Evolutionary conservation across 2,888 invertebrate species (phyloP).

Genomic region (Polyommatus iphigenia): DNA sequence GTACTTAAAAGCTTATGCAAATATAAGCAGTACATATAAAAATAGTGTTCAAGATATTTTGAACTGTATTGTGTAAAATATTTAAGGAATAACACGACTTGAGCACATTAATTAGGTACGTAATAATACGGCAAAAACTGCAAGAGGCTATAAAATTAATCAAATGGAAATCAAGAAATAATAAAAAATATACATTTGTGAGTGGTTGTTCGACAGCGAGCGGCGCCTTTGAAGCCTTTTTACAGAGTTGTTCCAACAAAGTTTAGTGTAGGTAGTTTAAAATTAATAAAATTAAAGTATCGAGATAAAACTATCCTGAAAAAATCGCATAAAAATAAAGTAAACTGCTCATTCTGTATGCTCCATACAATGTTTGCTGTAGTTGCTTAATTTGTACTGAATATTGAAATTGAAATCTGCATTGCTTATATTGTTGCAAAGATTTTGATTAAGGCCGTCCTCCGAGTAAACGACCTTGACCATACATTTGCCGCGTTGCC

Average conservation of each 20-base stretch:
- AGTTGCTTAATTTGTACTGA: neutral
- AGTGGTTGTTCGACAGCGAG: conserved; percentile 1
- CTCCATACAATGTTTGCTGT: neutral
- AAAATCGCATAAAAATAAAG: neutral
- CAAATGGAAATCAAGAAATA: conserved; percentile 15
- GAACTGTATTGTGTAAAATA: neutral
- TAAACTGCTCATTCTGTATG: neutral
- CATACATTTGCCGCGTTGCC: no score
- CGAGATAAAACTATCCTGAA: conserved; percentile 7
- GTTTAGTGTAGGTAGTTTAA: conserved; percentile 20
- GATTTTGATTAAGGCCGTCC: neutral
- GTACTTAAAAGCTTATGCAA: no score
- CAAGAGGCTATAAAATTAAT: conserved; percentile 11
- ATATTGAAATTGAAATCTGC: neutral
- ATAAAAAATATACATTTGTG: conserved; percentile 4
- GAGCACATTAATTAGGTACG: neutral
- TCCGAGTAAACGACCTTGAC: no score
- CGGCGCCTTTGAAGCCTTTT: neutral
- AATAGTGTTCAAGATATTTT: no score
- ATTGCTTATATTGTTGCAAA: neutral
- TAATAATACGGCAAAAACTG: conserved; percentile 1
- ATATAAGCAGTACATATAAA: no score
- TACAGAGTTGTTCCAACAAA: neutral
- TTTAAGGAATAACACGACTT: neutral
- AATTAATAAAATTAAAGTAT: conserved; percentile 16